phyloP scores from a whole-genome alignment of 2,888 invertebrate genomes.

The Neoitamus cyanurus region DNA sequence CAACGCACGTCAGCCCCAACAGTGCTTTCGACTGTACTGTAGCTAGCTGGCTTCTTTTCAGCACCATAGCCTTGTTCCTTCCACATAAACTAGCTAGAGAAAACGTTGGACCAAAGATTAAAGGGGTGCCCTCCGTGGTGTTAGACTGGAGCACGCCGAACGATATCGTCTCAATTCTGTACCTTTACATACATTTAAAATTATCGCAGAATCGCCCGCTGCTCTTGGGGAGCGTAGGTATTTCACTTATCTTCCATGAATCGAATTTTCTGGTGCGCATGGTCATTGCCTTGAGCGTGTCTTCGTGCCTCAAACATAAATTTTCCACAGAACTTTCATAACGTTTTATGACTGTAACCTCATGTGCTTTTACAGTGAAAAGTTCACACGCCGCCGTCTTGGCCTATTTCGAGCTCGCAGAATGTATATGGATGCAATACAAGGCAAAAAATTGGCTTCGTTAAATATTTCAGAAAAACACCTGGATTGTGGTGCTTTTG shows the following conservation, averaged over 20 bases:
- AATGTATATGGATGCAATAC: neutral
- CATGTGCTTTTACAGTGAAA: neutral
- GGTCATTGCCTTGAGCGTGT: conserved; percentile 2
- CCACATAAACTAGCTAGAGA: neutral
- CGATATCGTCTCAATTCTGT: neutral
- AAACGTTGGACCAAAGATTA: neutral
- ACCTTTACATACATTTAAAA: neutral
- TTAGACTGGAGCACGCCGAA: neutral
- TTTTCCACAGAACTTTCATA: conserved; percentile 29
- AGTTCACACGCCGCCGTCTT: conserved; percentile 5
- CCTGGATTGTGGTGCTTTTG: neutral
- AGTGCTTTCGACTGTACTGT: neutral
- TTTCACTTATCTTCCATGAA: conserved; percentile 8
- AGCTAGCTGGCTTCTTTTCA: neutral
- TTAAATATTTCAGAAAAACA: conserved; percentile 5
- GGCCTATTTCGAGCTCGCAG: conserved; percentile 10
- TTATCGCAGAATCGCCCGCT: neutral
- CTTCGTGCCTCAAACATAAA: neutral
- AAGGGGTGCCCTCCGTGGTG: conserved; percentile 6
- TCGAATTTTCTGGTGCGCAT: conserved; percentile 27
- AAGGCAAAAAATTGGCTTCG: neutral
- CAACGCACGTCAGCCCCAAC: neutral
- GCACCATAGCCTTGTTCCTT: neutral
- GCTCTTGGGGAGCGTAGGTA: neutral
- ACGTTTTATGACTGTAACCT: conserved; percentile 9